These are phyloP conservation scores for Cecropterus lyciades DNA, from an alignment of 1,140 invertebrate species.

Conservation along the genomic window DNA sequence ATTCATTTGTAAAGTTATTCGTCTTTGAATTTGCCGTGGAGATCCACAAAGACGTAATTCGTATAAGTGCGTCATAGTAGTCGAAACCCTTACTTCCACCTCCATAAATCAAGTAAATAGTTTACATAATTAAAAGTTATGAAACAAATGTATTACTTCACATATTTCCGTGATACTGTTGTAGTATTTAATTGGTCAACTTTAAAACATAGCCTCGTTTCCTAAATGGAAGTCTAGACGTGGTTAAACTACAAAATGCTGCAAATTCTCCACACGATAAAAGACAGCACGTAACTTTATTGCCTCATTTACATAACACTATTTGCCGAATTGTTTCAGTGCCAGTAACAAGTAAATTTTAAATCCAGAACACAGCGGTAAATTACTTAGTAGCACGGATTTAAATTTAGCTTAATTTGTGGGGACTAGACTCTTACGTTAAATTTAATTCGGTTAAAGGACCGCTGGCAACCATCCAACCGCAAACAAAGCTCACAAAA, in stretches of 20 bases:
- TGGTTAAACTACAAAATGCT: slow-evolving; percentile 8
- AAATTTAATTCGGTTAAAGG: slow-evolving; percentile 42
- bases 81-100: too few species aligned
- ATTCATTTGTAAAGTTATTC: not conserved
- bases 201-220: too few species aligned
- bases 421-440: slow-evolving; percentile 30
- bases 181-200: too few species aligned
- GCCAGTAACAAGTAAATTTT: slow-evolving; percentile 25
- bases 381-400: slow-evolving; percentile 16
- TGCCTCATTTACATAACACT: slow-evolving; percentile 16
- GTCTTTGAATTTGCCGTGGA: not conserved
- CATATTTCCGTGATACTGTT: too few species aligned
- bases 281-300: slow-evolving; percentile 18
- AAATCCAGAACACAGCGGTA: slow-evolving; percentile 16
- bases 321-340: slow-evolving; percentile 27
- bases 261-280: not conserved
- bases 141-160: too few species aligned
- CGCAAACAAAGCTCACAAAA: slow-evolving; percentile 37
- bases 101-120: too few species aligned
- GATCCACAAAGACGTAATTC: not conserved
- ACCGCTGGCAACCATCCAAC: slow-evolving; percentile 45
- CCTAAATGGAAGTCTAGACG: slow-evolving; percentile 1
- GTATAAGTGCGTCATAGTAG: too few species aligned
- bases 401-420: slow-evolving; percentile 29
- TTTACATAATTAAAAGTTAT: too few species aligned